Percentiles rank a stretch among this genome's conserved stretches.
Evolutionary conservation across 2,888 invertebrate species (phyloP).

Genomic region (Orchesella flavescens): DNA sequence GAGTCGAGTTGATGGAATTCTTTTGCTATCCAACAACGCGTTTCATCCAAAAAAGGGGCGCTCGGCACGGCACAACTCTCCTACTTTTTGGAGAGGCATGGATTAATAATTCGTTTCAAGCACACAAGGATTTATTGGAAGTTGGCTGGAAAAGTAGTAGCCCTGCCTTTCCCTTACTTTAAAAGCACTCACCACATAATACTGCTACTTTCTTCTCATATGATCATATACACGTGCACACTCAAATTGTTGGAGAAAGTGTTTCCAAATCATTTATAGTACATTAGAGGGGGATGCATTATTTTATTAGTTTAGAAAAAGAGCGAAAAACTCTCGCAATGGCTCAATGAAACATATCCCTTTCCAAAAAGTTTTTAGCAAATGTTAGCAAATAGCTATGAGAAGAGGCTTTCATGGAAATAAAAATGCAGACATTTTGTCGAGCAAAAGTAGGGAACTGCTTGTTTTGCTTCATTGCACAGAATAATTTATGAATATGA

Average conservation of each 20-base stretch:
- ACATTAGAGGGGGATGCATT: conserved; percentile 23
- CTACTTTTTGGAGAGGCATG: conserved; percentile 7
- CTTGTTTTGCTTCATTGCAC: conserved; percentile 19
- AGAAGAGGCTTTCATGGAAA: not conserved
- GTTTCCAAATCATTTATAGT: conserved; percentile 39
- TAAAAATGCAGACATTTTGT: not conserved
- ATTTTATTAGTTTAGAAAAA: not conserved
- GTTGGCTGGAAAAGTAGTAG: conserved; percentile 11
- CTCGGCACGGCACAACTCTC: not conserved
- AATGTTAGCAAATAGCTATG: conserved; percentile 12
- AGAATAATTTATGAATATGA: not conserved
- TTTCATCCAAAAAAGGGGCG: not conserved
- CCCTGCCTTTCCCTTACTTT: conserved; percentile 1
- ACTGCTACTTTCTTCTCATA: not conserved
- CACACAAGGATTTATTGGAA: conserved; percentile 47
- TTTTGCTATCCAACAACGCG: conserved; percentile 14
- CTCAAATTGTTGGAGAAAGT: conserved; percentile 4
- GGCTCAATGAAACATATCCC: conserved; percentile 6
- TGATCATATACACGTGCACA: conserved; percentile 4
- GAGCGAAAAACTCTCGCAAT: not conserved
- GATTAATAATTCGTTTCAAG: conserved; percentile 45
- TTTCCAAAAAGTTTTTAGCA: not conserved
- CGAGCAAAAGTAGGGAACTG: not conserved
- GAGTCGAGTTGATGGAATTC: conserved; percentile 34
- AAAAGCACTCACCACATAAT: conserved; percentile 9